Evolutionary conservation across 1,140 invertebrate genomes (phyloP).

Genomic region (Brachionus calyciflorus): DNA sequence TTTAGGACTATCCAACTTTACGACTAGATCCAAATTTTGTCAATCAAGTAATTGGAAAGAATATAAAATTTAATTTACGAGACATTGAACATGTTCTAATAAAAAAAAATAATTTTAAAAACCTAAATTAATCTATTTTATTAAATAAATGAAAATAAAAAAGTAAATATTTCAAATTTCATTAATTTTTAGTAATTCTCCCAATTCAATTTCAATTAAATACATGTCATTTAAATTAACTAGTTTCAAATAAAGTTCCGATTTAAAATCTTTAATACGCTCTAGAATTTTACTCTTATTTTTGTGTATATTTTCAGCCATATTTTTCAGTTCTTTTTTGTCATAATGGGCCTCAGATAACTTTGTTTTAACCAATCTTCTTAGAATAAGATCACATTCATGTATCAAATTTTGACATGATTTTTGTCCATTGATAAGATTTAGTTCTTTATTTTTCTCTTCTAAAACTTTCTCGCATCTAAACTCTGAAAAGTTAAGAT

Average conservation of each 20-base stretch:
- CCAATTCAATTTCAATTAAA: no score
- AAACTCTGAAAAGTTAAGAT: not conserved
- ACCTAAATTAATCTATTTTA: no score
- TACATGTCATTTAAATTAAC: no score
- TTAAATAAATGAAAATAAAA: no score
- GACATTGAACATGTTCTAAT: no score
- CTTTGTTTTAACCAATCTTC: slow-evolving; percentile 2
- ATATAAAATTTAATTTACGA: no score
- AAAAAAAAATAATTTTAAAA: no score
- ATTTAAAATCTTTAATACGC: not conserved
- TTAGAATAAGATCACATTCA: slow-evolving; percentile 21
- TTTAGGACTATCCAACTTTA: no score
- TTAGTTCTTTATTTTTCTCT: not conserved
- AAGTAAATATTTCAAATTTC: no score
- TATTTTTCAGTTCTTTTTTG: not conserved
- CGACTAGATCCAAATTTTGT: no score
- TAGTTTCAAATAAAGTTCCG: not conserved
- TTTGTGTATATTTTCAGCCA: not conserved
- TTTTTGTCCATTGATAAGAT: not conserved
- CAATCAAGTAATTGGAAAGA: no score
- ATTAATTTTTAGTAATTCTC: no score
- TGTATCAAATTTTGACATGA: slow-evolving; percentile 5
- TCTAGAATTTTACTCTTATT: not conserved
- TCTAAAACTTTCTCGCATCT: not conserved
- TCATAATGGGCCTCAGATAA: not conserved